These are phyloP conservation scores for Empidonax traillii DNA, from an alignment of 2,113 vertebrate species.

Conservation along the genomic window DNA sequence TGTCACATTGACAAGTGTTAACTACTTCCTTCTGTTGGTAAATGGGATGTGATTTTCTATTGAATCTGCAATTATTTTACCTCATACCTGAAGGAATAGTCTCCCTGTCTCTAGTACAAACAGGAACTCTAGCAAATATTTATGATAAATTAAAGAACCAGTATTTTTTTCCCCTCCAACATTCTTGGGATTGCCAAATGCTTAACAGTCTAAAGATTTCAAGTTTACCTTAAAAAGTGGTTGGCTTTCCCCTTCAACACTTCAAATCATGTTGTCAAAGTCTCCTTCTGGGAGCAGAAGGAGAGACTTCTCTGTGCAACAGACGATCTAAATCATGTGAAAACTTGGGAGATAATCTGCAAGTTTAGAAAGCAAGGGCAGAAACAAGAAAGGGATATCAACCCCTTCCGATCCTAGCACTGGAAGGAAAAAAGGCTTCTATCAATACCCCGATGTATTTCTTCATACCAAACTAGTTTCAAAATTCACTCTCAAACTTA, in stretches of 20 bases:
- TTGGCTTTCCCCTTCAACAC: neutral
- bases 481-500: neutral
- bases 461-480: neutral
- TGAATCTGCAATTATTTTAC: neutral
- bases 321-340: accelerated
- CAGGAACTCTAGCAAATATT: neutral
- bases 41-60: neutral
- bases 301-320: neutral
- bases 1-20: neutral
- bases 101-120: neutral
- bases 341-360: neutral
- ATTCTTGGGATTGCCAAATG: neutral
- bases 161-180: accelerated
- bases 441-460: neutral
- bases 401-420: neutral
- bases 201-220: neutral
- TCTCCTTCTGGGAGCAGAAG: neutral
- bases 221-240: neutral
- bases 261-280: neutral
- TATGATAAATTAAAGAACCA: neutral
- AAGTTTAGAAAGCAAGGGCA: neutral
- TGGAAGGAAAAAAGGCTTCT: neutral
- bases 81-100: neutral
- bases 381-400: accelerated
- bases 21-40: neutral